Conservation (phyloP, 2,797 vertebrate genomes). For the Falco peregrinus region DNA sequence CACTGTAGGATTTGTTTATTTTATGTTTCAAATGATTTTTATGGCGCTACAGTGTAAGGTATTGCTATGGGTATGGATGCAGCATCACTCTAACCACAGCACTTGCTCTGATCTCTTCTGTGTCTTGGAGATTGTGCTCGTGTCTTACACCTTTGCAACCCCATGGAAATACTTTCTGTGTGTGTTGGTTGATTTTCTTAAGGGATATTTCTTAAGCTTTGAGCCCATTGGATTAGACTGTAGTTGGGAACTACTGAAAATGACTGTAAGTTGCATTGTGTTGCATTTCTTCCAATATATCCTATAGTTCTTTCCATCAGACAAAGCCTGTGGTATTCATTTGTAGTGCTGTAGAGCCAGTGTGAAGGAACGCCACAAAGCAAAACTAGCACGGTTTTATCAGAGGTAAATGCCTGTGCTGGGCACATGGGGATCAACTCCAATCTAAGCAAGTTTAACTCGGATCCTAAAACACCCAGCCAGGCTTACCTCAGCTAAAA, state of each 20-base stretch:
- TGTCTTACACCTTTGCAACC: background rate
- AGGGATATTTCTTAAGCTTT: background rate
- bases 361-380: background rate
- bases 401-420: constrained; percentile 50
- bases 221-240: background rate
- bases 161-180: background rate
- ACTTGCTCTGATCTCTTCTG: background rate
- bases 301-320: background rate
- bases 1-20: background rate
- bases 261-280: background rate
- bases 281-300: background rate
- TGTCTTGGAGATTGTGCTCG: background rate
- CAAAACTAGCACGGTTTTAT: constrained; percentile 42
- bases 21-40: background rate
- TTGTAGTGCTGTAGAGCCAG: background rate
- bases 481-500: constrained; percentile 91
- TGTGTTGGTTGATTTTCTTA: background rate
- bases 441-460: constrained; percentile 72
- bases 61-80: background rate
- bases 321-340: background rate
- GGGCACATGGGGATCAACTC: constrained; percentile 68
- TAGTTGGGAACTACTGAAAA: background rate
- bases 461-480: constrained; percentile 76
- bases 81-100: background rate
- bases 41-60: rapidly evolving